Evolutionary conservation across 2,113 vertebrate species (phyloP).

Genomic region (Neolamprologus devosi): DNA sequence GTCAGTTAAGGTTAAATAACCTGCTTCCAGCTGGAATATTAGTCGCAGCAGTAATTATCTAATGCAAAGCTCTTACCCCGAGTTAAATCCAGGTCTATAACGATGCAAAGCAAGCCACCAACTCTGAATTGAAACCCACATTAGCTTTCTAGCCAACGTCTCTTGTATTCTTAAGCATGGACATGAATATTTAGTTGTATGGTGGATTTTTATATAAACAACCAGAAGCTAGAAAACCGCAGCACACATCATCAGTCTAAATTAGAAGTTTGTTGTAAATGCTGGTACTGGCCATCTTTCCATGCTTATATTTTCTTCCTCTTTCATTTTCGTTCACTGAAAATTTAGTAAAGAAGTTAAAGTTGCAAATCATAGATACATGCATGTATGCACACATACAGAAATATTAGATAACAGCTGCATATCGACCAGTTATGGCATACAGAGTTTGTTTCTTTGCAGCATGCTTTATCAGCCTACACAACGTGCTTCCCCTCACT

Average conservation of each 20-base stretch:
- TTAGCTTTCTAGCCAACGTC: neutral
- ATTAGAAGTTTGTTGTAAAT: neutral
- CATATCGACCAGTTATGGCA: neutral
- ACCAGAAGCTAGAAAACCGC: neutral
- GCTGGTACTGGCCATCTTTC: neutral
- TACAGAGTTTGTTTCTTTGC: neutral
- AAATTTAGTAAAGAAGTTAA: neutral
- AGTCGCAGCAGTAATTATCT: neutral
- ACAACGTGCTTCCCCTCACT: neutral
- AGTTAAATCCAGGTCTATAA: neutral
- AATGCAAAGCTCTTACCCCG: neutral
- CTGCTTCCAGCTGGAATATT: neutral
- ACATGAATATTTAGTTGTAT: neutral
- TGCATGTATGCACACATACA: rapidly evolving
- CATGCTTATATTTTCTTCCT: neutral
- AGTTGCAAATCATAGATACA: neutral
- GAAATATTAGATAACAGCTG: neutral
- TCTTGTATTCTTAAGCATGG: neutral
- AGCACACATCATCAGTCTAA: neutral
- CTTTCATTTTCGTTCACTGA: neutral
- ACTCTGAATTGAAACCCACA: neutral
- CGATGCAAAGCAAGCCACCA: neutral
- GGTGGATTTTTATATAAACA: neutral
- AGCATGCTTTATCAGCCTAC: neutral
- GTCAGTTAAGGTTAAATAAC: neutral